These are phyloP conservation scores for Hylaeus anthracinus DNA, from an alignment of 1,140 invertebrate species.

Conservation along the genomic window DNA sequence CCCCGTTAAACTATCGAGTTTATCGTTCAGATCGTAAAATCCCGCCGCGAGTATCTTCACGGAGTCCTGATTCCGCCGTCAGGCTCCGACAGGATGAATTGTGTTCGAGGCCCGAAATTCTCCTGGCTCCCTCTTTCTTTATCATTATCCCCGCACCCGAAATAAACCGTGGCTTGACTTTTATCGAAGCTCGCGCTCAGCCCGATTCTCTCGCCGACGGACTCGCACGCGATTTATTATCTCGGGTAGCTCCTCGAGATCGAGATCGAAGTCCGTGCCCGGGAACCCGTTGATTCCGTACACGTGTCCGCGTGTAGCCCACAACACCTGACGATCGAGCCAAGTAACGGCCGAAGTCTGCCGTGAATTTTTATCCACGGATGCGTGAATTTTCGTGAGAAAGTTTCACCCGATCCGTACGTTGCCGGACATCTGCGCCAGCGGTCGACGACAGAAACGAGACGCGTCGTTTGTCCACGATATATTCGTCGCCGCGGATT, in stretches of 20 bases:
- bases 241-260: background rate
- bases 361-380: constrained; percentile 48
- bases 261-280: background rate
- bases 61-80: constrained; percentile 40
- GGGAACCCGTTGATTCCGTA: background rate
- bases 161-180: constrained; percentile 23
- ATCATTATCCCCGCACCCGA: background rate
- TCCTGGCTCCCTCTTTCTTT: background rate
- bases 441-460: background rate
- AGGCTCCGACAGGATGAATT: constrained; percentile 38
- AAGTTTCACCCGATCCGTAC: constrained; percentile 18
- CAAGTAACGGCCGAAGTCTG: constrained; percentile 30
- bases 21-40: constrained; percentile 71
- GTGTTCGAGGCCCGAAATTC: constrained; percentile 32
- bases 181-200: constrained; percentile 1
- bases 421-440: constrained; percentile 42
- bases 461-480: constrained; percentile 22
- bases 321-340: constrained; percentile 25
- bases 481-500: constrained; percentile 39
- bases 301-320: background rate
- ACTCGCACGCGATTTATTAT: background rate
- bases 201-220: background rate
- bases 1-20: constrained; percentile 72
- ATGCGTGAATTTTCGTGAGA: constrained; percentile 57
- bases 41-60: constrained; percentile 36